Evolutionary conservation across 1,140 invertebrate species (phyloP), one percentile per base, ranked within the genome.

Genomic region (Vanessa tameamea): DNA sequence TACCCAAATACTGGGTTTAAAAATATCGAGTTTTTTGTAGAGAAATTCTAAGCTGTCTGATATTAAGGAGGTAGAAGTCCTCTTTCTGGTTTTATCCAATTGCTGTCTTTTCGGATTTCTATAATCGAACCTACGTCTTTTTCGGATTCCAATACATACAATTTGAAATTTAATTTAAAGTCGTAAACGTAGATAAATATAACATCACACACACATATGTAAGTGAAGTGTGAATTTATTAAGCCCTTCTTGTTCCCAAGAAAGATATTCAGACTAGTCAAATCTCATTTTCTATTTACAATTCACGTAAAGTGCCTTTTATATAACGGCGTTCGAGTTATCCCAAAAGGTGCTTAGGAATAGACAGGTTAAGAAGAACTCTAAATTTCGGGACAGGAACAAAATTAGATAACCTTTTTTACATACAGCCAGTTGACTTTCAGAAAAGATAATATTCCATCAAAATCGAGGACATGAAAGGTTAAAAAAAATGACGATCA

Each of bases 301-400:
- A 55, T 64, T 53, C 50, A 65, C 31, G 61, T 63, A 55, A 65
- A 72, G 63, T 72, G 55, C 55, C 20, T 12, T 43, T 37, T 55
- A 66, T 26, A 15, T 70, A 67, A 76, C 23, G 20, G 57, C 50
- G 64, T 7, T 59, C 48, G 63, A 15, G 59, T 72, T 57, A 72
- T 69, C 15, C 53, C 50, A 57, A 76, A 64, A 57, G 70, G 66
- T 76, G 57, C 50, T 50, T 65, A 72, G 47, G 48, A 69, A 76
- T 68, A 69, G 55, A 61, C 15, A 53, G 3, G n/a, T 8, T n/a
- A 53, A 53, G 15, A 53, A 16, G 2, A 53, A 53, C 2, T 16
- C 51, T 53, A 53, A 69, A 65, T 73, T 64, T 57, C 64, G 66
- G 68, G 50, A 69, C 64, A 48, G 61, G 69, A 73, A 77, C 57